phyloP scores from a whole-genome alignment of 2,888 invertebrate genomes.

The Elysia crispata region DNA sequence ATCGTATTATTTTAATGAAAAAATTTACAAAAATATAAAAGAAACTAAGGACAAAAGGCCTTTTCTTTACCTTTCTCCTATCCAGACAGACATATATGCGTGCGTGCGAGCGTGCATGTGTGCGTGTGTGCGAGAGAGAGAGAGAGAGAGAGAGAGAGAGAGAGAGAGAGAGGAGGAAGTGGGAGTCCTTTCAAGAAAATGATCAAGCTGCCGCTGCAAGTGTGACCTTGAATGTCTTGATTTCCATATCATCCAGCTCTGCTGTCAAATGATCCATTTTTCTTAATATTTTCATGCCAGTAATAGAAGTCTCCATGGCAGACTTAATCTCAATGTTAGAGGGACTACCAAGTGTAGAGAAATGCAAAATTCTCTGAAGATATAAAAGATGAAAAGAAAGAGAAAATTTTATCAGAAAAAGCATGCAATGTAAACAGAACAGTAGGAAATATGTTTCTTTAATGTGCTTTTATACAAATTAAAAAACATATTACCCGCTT shows the following conservation, averaged over 20 bases:
- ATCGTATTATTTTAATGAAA: no score
- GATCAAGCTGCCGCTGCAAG: conserved; percentile 17
- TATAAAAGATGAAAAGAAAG: not conserved
- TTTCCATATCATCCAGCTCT: conserved; percentile 44
- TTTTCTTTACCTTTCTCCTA: no score
- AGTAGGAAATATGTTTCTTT: no score
- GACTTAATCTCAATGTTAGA: conserved; percentile 21
- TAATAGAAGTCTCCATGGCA: conserved; percentile 45
- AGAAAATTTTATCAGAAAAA: not conserved
- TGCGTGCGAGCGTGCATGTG: no score
- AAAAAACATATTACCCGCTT: no score
- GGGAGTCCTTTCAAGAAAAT: conserved; percentile 1
- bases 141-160: conserved; percentile 23
- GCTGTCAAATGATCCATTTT: not conserved
- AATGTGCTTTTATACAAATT: no score
- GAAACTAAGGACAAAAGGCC: no score
- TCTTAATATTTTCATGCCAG: conserved; percentile 42
- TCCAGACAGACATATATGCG: no score
- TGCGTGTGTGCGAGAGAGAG: no score
- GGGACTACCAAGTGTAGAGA: not conserved
- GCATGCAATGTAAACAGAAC: no score
- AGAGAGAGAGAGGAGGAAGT: conserved; percentile 17
- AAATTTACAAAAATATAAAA: no score
- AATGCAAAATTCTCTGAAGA: not conserved
- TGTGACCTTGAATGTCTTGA: conserved; percentile 39